phyloP scores from a whole-genome alignment of 92 coral and sea anemone genomes.

The Parazoanthus atlanticus region DNA sequence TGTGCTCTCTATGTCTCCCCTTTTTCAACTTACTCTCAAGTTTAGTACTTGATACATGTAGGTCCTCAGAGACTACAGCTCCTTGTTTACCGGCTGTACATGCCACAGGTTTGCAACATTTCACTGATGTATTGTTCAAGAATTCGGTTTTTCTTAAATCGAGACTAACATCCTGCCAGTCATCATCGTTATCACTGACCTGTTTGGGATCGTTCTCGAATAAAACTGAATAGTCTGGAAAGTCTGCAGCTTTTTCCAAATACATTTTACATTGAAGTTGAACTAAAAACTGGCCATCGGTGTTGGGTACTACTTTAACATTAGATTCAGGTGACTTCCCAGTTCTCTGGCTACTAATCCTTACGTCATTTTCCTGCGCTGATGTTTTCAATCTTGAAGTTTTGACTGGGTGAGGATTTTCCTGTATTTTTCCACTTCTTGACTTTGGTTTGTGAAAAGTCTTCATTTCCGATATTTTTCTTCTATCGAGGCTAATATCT shows the following conservation, averaged over 20 bases:
- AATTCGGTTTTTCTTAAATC: background rate
- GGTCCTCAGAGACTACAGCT: background rate
- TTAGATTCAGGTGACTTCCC: background rate
- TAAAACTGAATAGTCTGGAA: background rate
- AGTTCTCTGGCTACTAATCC: background rate
- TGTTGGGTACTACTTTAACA: background rate
- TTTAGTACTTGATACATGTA: background rate
- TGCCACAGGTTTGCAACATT: background rate
- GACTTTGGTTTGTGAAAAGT: too few species aligned
- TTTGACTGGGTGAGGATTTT: background rate
- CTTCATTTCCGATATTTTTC: background rate
- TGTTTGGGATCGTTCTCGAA: background rate
- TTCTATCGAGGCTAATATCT: background rate
- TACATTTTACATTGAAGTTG: too few species aligned
- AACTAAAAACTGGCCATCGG: background rate
- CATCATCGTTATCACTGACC: background rate
- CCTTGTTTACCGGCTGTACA: background rate
- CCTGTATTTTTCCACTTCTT: too few species aligned
- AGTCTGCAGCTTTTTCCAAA: background rate
- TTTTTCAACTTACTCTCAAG: background rate
- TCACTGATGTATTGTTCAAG: background rate
- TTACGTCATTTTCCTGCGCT: background rate
- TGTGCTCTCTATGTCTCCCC: background rate
- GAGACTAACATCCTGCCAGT: slow-evolving; percentile 4
- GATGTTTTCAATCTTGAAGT: background rate